Conservation (phyloP, 2,888 invertebrate species). For the Theodoxus fluviatilis region DNA sequence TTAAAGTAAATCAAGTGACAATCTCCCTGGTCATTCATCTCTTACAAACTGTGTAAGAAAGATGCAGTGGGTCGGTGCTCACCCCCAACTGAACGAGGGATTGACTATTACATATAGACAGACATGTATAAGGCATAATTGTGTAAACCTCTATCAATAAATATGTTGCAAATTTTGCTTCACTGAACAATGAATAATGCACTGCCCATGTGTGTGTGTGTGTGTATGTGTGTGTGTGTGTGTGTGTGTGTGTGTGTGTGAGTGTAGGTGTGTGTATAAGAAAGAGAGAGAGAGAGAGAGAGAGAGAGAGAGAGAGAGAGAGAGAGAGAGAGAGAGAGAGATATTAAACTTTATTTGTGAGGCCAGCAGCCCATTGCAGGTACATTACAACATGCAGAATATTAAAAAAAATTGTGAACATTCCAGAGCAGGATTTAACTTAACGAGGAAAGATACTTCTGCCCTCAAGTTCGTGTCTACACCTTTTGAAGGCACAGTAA, state of each 20-base stretch:
- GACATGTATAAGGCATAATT: neutral
- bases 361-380: too few species aligned
- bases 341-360: too few species aligned
- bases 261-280: neutral
- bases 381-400: too few species aligned
- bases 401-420: too few species aligned
- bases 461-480: too few species aligned
- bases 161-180: neutral
- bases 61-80: neutral
- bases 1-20: too few species aligned
- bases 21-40: too few species aligned
- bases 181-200: neutral
- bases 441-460: too few species aligned
- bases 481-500: too few species aligned
- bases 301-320: constrained; percentile 8
- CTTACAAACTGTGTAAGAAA: too few species aligned
- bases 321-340: constrained; percentile 16
- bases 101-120: neutral
- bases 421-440: too few species aligned
- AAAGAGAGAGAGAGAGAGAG: neutral
- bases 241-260: constrained; percentile 6
- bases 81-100: neutral
- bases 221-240: neutral
- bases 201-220: neutral
- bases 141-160: neutral